Evolutionary conservation across 1,140 invertebrate species (phyloP), one percentile per base, ranked within the genome.

Genomic region (Venturia canescens): DNA sequence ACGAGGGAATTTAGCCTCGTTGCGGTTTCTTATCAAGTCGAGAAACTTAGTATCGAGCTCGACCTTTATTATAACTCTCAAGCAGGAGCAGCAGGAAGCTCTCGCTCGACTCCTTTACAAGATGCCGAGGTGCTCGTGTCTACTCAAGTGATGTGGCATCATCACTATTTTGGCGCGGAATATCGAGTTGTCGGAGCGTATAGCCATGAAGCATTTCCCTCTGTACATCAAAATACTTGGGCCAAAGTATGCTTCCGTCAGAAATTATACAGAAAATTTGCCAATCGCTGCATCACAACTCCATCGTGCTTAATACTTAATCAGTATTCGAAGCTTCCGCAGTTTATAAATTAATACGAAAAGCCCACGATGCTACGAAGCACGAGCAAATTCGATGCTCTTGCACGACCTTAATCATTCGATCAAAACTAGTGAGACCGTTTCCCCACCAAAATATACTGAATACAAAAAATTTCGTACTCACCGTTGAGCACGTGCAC

Each of bases 401-500:
- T 44, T 44, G 34, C n/a, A 44, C 38, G 11, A 44, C 1, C 7
- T 44, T 3, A 13, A 9, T 44, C 7, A 11, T 44, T 34, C 31
- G 31, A 34, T 7, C 31, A n/a, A n/a, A n/a, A n/a, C n/a, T n/a
- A n/a, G n/a, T n/a, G n/a, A n/a, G n/a, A n/a, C n/a, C n/a, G n/a
- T n/a, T n/a, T n/a, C n/a, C n/a, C n/a, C n/a, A n/a, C n/a, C n/a
- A n/a, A n/a, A n/a, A n/a, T n/a, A 44, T 44, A 44, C 38, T 1
- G 13, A 44, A 9, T 44, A 11, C 38, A 9, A 53, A 0, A 48
- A 50, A 26, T 78, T 79, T 76, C 34, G 70, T 87, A 50, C 89
- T 91, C 84, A 93, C 92, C 92, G 83, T 93, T 93, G 29, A 93
- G 89, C 53, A 93, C 92, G 83, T 93, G 92, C 74, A 93, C 92